phyloP scores from a whole-genome alignment of 2,113 vertebrate genomes.

The Eleginops maclovinus region DNA sequence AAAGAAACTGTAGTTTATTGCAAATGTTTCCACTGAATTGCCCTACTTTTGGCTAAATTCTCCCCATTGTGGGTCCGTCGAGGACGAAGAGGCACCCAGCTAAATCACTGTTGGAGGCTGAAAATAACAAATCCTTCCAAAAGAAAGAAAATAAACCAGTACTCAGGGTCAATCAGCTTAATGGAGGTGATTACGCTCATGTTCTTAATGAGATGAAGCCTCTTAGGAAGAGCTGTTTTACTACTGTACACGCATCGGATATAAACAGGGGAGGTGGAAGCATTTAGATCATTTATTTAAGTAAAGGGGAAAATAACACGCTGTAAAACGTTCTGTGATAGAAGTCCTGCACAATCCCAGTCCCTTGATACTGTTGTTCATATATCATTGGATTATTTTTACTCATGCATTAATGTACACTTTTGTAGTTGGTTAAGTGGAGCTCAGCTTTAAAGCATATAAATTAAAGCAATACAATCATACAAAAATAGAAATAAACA shows the following conservation, averaged over 20 bases:
- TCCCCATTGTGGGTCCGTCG: not conserved
- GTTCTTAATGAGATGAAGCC: conserved; percentile 14
- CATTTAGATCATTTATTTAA: not conserved
- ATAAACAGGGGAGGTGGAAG: not conserved
- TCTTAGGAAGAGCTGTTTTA: conserved; percentile 11
- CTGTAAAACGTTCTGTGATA: not conserved
- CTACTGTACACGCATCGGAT: not conserved
- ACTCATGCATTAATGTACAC: too few species aligned
- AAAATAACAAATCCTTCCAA: not conserved
- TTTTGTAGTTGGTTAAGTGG: too few species aligned
- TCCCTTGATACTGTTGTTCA: not conserved
- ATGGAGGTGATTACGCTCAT: conserved; percentile 4
- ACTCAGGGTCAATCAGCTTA: conserved; percentile 24
- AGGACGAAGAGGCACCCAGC: not conserved
- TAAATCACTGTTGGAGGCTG: not conserved
- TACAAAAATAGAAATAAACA: too few species aligned
- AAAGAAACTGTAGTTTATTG: not conserved
- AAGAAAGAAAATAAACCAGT: conserved; percentile 33
- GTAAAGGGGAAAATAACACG: not conserved
- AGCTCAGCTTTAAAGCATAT: too few species aligned
- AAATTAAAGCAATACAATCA: too few species aligned
- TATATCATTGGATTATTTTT: too few species aligned
- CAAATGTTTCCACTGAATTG: not conserved
- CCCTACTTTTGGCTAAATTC: not conserved
- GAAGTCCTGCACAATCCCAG: not conserved